Percentiles rank a stretch among this genome's conserved stretches.
Conservation (phyloP, 2,113 vertebrate species). For the Corynorhinus townsendii region DNA sequence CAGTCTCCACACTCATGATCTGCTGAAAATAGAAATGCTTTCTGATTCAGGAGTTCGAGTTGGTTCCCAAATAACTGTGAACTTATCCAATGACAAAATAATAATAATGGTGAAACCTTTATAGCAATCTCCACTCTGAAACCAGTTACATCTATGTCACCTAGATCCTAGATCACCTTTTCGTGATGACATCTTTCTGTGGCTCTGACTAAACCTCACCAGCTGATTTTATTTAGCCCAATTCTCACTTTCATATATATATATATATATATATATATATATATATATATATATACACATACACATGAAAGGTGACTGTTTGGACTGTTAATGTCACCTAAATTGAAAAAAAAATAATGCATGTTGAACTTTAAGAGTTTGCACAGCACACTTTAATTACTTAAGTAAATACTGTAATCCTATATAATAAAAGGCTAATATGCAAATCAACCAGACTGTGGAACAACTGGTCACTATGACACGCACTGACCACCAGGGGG, state of each 20-base stretch:
- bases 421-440: too few relatives aligned
- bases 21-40: neutral
- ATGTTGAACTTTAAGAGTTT: neutral
- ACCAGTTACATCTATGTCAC: neutral
- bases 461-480: too few relatives aligned
- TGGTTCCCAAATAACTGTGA: neutral
- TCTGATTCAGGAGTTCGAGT: neutral
- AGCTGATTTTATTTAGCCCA: neutral
- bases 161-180: neutral
- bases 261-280: neutral
- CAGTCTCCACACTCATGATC: neutral
- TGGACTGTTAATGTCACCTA: neutral
- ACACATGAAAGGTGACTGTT: slow-evolving; percentile 25
- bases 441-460: too few relatives aligned
- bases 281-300: neutral
- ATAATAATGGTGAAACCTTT: neutral
- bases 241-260: slow-evolving; percentile 3
- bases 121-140: neutral
- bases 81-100: neutral
- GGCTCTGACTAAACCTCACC: slow-evolving; percentile 1
- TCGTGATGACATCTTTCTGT: neutral
- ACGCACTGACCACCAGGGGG: too few relatives aligned
- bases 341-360: neutral
- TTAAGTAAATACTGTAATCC: neutral
- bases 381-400: neutral